Evolutionary conservation across 2,113 vertebrate species (phyloP).

Genomic region (Salvelinus namaycush): DNA sequence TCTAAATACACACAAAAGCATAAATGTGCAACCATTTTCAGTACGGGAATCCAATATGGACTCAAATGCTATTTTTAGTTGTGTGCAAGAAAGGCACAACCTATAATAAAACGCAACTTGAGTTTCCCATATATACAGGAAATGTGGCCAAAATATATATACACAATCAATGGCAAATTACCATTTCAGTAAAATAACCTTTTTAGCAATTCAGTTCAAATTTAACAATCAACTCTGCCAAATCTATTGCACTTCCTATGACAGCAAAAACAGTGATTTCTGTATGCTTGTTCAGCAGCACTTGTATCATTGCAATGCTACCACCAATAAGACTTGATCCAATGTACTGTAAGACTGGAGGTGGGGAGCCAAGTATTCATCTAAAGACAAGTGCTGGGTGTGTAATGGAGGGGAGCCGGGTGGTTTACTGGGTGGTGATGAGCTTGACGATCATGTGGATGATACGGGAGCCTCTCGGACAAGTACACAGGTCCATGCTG

Average conservation of each 20-base stretch:
- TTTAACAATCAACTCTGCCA: constrained; percentile 4
- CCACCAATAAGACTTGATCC: not conserved
- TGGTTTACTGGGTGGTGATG: constrained; percentile 84
- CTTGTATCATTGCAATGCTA: not conserved
- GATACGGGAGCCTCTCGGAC: constrained; percentile 91
- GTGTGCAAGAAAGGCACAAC: constrained; percentile 47
- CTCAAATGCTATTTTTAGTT: constrained; percentile 46
- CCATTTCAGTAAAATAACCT: not conserved
- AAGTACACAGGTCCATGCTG: constrained; percentile 88
- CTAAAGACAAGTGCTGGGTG: not conserved
- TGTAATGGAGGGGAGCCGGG: not conserved
- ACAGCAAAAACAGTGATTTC: not conserved
- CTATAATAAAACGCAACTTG: constrained; percentile 20
- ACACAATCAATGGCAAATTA: constrained; percentile 5
- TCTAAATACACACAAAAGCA: constrained; percentile 38
- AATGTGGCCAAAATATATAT: constrained; percentile 2
- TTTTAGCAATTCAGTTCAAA: not conserved
- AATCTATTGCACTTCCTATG: constrained; percentile 7
- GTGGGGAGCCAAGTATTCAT: not conserved
- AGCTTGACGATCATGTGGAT: constrained; percentile 94
- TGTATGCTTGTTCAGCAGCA: not conserved
- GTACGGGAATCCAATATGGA: constrained; percentile 69
- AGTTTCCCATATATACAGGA: constrained; percentile 2
- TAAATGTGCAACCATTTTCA: constrained; percentile 19
- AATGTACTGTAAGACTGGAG: not conserved